Evolutionary conservation across 2,113 vertebrate genomes (phyloP).

Genomic region (Lagopus muta): DNA sequence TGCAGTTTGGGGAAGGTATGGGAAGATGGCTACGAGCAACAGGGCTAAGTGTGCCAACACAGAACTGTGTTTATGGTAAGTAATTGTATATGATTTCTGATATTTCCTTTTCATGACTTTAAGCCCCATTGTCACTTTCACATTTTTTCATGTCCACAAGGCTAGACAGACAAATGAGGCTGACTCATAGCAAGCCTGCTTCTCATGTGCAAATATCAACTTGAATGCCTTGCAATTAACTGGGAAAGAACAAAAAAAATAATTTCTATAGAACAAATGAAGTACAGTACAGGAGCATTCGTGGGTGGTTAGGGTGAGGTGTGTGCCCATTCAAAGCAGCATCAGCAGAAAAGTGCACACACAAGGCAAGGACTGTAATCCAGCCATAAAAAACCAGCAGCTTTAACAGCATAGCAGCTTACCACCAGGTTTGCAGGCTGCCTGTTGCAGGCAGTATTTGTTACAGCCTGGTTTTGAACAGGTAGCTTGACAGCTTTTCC

Average conservation of each 20-base stretch:
- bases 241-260: not conserved
- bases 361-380: not conserved
- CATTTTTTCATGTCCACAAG: not conserved
- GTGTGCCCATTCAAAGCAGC: not conserved
- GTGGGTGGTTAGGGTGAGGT: not conserved
- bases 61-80: not conserved
- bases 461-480: not conserved
- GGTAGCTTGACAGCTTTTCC: not conserved
- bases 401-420: not conserved
- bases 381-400: accelerated
- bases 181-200: not conserved
- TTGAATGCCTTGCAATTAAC: not conserved
- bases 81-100: not conserved
- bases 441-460: accelerated
- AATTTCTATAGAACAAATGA: not conserved
- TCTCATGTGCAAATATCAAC: not conserved
- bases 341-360: accelerated
- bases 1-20: not conserved
- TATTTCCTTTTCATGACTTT: not conserved
- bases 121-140: not conserved
- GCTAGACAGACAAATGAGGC: not conserved
- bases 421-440: accelerated
- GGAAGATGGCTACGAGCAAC: not conserved
- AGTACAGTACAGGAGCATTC: not conserved
- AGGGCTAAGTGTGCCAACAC: not conserved